Evolutionary conservation across 1,140 invertebrate genomes (phyloP).

Genomic region (Drosophila pallidifrons): DNA sequence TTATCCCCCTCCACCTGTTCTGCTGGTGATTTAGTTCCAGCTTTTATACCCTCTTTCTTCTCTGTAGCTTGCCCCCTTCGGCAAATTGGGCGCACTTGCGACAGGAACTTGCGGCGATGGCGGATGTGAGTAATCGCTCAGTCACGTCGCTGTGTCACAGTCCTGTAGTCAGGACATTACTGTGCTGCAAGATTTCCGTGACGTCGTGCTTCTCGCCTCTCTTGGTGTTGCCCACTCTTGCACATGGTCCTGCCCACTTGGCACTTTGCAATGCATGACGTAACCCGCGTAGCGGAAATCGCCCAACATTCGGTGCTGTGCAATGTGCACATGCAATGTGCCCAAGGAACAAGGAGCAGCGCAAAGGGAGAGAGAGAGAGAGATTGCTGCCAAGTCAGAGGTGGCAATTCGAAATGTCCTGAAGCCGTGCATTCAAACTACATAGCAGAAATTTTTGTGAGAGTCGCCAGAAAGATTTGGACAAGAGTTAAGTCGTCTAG

Average conservation of each 20-base stretch:
- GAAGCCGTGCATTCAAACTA: background rate
- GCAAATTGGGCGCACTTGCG: conserved; percentile 72
- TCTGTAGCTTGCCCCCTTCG: conserved; percentile 25
- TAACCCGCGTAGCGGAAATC: conserved; percentile 72
- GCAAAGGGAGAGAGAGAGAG: background rate
- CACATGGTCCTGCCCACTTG: background rate
- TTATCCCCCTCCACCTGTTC: background rate
- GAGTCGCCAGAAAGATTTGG: background rate
- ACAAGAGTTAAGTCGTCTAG: background rate
- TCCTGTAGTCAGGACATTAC: conserved; percentile 55
- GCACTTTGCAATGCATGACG: conserved; percentile 66
- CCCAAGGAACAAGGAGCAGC: conserved; percentile 10
- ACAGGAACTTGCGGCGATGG: conserved; percentile 69
- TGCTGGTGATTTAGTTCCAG: conserved; percentile 9
- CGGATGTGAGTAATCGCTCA: conserved; percentile 82
- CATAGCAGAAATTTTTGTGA: conserved; percentile 14
- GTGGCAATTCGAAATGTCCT: conserved; percentile 3
- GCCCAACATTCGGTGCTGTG: conserved; percentile 55
- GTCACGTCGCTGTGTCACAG: conserved; percentile 51
- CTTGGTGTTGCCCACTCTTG: too few relatives aligned
- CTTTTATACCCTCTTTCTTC: background rate
- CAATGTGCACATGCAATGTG: conserved; percentile 58
- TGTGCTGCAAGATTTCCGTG: conserved; percentile 62
- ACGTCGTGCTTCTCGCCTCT: background rate
- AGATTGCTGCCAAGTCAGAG: background rate